Percentiles rank a stretch among this genome's conserved stretches.
phyloP scores from a whole-genome alignment of 2,797 vertebrate species.

The Pampus argenteus region DNA sequence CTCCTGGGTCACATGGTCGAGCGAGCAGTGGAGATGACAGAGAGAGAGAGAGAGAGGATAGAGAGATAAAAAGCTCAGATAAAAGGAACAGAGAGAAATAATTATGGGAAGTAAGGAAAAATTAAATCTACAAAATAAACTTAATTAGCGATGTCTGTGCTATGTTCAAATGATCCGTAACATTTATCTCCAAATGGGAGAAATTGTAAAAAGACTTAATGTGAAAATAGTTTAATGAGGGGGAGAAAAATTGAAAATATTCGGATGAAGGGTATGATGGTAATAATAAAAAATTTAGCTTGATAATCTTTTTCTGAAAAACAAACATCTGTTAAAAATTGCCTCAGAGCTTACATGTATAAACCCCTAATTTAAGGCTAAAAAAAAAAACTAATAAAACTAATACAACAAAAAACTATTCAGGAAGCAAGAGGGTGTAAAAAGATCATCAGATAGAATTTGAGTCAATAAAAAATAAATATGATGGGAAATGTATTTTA shows the following conservation, averaged over 20 bases:
- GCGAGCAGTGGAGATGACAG: slow-evolving; percentile 41
- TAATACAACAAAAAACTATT: neutral
- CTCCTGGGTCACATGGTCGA: slow-evolving; percentile 70
- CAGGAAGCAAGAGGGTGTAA: neutral
- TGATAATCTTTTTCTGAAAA: slow-evolving; percentile 13
- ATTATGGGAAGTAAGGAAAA: slow-evolving; percentile 41
- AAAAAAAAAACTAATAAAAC: no score
- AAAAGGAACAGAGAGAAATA: slow-evolving; percentile 29
- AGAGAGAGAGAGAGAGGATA: slow-evolving; percentile 16
- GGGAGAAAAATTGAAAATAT: slow-evolving; percentile 12
- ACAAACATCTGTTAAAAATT: slow-evolving; percentile 8
- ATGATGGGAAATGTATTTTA: neutral
- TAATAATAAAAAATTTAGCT: slow-evolving; percentile 22
- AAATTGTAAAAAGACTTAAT: slow-evolving; percentile 46
- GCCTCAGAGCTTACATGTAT: neutral
- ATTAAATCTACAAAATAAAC: slow-evolving; percentile 41
- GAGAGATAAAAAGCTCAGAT: slow-evolving; percentile 27
- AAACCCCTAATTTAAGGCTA: slow-evolving; percentile 5
- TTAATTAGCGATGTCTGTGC: slow-evolving; percentile 48
- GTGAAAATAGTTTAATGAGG: slow-evolving; percentile 61
- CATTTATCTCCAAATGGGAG: slow-evolving; percentile 44
- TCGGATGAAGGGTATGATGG: slow-evolving; percentile 31
- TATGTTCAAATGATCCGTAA: slow-evolving; percentile 60
- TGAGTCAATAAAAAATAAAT: neutral
- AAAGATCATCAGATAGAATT: neutral